Conservation (phyloP, 2,888 invertebrate genomes). For the Ectemnius cavifrons region DNA sequence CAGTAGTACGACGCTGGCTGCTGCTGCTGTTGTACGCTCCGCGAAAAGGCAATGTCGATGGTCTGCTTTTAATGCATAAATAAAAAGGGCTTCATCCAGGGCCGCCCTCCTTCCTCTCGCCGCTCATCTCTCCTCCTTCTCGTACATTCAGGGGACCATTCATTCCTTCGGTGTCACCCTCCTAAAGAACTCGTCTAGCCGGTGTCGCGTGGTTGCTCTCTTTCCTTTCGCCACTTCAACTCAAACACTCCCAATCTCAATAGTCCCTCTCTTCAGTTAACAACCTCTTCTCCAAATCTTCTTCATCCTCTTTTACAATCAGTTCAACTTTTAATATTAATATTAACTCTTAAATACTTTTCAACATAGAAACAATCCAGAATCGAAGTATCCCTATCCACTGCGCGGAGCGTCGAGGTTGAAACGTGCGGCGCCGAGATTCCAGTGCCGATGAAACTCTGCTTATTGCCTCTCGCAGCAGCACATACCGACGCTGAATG, state of each 20-base stretch:
- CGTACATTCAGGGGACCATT: background rate
- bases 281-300: background rate
- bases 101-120: background rate
- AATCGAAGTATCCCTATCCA: too few species aligned
- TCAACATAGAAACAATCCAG: too few species aligned
- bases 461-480: too few species aligned
- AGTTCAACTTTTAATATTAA: too few species aligned
- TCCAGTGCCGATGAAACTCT: too few species aligned
- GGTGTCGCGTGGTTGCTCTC: constrained; percentile 31
- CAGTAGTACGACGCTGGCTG: too few species aligned
- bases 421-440: too few species aligned
- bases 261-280: constrained; percentile 6
- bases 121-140: background rate
- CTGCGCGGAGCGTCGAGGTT: too few species aligned
- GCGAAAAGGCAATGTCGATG: constrained; percentile 56
- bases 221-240: constrained; percentile 15
- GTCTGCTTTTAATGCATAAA: constrained; percentile 58
- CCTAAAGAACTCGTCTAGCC: constrained; percentile 5
- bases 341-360: too few species aligned
- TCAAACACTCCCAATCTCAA: too few species aligned
- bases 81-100: constrained; percentile 34
- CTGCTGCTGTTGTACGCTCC: background rate
- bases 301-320: background rate
- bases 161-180: background rate
- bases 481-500: too few species aligned